Base-by-base conservation (phyloP, 2,797 vertebrate species). In the Sebastes oblongus region DNA sequence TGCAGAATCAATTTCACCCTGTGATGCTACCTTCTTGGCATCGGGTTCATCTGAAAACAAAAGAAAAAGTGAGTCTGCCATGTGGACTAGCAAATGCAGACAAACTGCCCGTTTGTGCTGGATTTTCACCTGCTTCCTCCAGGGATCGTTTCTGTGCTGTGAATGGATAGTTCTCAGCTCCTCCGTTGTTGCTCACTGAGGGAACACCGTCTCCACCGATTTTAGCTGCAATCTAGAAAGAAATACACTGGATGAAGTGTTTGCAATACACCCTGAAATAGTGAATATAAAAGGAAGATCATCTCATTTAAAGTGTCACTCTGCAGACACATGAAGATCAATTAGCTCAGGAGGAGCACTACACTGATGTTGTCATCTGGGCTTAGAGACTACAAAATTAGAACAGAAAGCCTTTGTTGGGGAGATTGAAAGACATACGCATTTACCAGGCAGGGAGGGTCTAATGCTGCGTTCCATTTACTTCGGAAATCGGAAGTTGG, bases 11-110 rank as follows among this genome's bases (percentile, higher is more conserved):
- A 92, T 95, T 87, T 98, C 97, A 55, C 92, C 94, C 90, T 98
- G 97, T 66, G 97, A 94, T 18, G 97, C 97, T 95, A 99, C 78
- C 86, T 98, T 98, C 95, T 98, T 99, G 87, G 97, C 97, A 87
- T 97, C 97, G 0, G 98, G 98, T 84, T 98, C 97, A 91, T 99
- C 97, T 98, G 91, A 79, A 86, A 82, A 59, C 42, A 77, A 34
- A 82, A 61, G 30, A 54, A 70, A 78, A 55, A 5, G 11, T 55
- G 14, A 61, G 50, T 58, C 14, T 27, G 64, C 13, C 42, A 58
- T 4, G 5, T 16, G 16, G 3, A 27, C 4, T 69, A 68, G 62
- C 3, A 61, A 74, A 81, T 66, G 56, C 10, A 69, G 18, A 50
- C 2, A 18, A 71, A 61, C 50, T 54, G 39, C 8, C 3, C 1